These are phyloP conservation scores for Melangyna quadrimaculata DNA, from an alignment of 2,888 invertebrate species.

Conservation along the genomic window DNA sequence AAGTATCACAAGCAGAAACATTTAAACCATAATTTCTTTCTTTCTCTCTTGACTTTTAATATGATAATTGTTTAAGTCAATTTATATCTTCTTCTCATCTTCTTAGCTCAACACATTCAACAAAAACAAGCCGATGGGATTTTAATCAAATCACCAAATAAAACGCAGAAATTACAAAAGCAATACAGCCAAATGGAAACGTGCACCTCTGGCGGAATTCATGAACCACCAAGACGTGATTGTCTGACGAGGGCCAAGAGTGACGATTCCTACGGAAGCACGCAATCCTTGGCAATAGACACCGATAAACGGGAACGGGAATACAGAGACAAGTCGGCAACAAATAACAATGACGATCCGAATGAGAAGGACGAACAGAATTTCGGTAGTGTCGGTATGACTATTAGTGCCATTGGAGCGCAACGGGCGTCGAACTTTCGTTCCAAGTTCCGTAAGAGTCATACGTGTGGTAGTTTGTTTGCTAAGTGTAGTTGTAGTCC, in stretches of 20 bases:
- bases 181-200: conserved; percentile 56
- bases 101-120: conserved; percentile 59
- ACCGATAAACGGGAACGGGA: conserved; percentile 25
- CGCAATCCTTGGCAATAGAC: conserved; percentile 44
- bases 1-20: conserved; percentile 17
- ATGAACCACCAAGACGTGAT: conserved; percentile 39
- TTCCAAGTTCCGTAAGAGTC: conserved; percentile 76
- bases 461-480: conserved; percentile 78
- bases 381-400: conserved; percentile 70
- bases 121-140: conserved; percentile 54
- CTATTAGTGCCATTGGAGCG: conserved; percentile 70
- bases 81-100: neutral
- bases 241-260: conserved; percentile 51
- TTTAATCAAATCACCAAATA: conserved; percentile 40
- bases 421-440: conserved; percentile 73
- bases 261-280: conserved; percentile 38
- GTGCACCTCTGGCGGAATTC: neutral
- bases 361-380: conserved; percentile 63
- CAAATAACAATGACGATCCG: conserved; percentile 41
- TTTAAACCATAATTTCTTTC: neutral
- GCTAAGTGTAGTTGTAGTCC: conserved; percentile 77
- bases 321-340: neutral
- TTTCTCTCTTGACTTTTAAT: neutral
- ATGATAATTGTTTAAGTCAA: conserved; percentile 58
- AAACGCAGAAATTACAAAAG: conserved; percentile 47